These are phyloP conservation scores for Dasypogon diadema DNA, from an alignment of 2,888 invertebrate species.

Conservation along the genomic window DNA sequence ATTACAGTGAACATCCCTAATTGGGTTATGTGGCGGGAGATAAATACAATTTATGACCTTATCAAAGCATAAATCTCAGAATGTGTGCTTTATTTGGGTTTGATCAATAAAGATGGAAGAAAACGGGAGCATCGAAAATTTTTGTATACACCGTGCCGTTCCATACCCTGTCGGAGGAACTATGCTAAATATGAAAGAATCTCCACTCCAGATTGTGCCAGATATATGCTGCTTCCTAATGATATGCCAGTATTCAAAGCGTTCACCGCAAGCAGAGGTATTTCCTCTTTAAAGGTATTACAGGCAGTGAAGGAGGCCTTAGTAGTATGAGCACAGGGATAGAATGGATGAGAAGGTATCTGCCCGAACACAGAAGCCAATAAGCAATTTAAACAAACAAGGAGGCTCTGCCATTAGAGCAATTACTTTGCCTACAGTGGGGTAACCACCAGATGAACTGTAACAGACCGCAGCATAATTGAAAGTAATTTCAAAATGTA, in stretches of 20 bases:
- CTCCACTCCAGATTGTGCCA: neutral
- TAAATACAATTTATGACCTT: constrained; percentile 40
- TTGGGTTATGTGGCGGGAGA: constrained; percentile 36
- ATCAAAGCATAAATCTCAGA: constrained; percentile 41
- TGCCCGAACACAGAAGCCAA: neutral
- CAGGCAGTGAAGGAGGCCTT: neutral
- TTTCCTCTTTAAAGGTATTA: neutral
- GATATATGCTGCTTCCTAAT: neutral
- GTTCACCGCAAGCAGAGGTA: neutral
- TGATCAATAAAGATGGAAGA: constrained; percentile 28
- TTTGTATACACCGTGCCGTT: neutral
- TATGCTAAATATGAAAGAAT: constrained; percentile 26
- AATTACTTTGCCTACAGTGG: constrained; percentile 26
- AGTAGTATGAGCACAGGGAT: neutral
- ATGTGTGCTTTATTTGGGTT: constrained; percentile 37
- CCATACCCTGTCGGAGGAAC: neutral
- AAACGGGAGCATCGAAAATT: neutral
- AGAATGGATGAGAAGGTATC: neutral
- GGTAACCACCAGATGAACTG: constrained; percentile 39
- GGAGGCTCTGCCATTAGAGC: neutral
- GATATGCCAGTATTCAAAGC: neutral
- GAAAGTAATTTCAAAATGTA: constrained; percentile 41
- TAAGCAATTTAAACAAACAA: constrained; percentile 37
- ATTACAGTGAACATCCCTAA: constrained; percentile 36
- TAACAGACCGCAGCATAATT: constrained; percentile 40